Conservation (phyloP, 2,113 vertebrate species). For the Proterorhinus semilunaris region DNA sequence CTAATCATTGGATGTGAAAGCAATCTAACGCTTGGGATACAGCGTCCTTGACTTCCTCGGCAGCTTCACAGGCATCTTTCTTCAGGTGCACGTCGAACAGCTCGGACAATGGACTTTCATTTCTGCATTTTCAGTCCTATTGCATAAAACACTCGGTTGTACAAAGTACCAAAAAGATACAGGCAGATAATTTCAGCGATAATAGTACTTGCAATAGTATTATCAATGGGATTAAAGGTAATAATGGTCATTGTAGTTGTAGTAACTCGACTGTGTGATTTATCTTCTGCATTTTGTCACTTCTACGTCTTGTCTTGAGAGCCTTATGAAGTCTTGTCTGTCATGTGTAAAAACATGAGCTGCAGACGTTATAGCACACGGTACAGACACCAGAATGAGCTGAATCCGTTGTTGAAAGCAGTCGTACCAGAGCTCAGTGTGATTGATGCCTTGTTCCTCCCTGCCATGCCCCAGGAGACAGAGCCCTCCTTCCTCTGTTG, state of each 20-base stretch:
- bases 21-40: slow-evolving; percentile 91
- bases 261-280: too few species aligned
- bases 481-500: slow-evolving; percentile 46
- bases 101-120: background rate
- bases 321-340: too few species aligned
- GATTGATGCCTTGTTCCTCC: slow-evolving; percentile 48
- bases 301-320: too few species aligned
- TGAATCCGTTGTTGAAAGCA: slow-evolving; percentile 37
- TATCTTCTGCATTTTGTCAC: too few species aligned
- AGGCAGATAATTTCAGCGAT: too few species aligned
- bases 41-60: slow-evolving; percentile 91
- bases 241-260: too few species aligned
- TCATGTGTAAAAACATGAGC: too few species aligned
- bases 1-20: slow-evolving; percentile 97
- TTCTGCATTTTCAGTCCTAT: background rate
- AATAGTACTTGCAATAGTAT: too few species aligned
- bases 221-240: too few species aligned
- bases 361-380: too few species aligned
- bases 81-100: slow-evolving; percentile 54
- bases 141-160: too few species aligned
- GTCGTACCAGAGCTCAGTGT: slow-evolving; percentile 26
- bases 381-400: slow-evolving; percentile 13
- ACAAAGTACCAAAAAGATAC: too few species aligned
- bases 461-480: slow-evolving; percentile 47
- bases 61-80: slow-evolving; percentile 69